Conservation (phyloP, 2,888 invertebrate species). For the Tortricodes alternella region DNA sequence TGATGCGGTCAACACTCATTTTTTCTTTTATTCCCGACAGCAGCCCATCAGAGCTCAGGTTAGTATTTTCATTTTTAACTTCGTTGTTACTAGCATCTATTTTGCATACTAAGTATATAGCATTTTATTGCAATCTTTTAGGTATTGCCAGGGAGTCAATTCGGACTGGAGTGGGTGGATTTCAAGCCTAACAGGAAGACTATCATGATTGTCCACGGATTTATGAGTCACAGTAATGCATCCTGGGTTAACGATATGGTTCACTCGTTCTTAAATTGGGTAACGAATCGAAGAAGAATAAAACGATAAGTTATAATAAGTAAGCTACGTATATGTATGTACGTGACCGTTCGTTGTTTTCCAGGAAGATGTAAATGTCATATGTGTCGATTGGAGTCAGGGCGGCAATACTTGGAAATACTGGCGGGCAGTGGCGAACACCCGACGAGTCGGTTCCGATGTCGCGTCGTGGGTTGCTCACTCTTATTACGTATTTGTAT, state of each 20-base stretch:
- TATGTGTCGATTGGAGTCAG: constrained; percentile 85
- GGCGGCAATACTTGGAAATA: constrained; percentile 85
- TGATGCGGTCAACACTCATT: constrained; percentile 71
- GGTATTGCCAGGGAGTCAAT: constrained; percentile 71
- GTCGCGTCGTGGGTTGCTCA: constrained; percentile 63
- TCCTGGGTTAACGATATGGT: constrained; percentile 84
- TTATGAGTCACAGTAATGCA: constrained; percentile 82
- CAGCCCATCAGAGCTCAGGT: constrained; percentile 68
- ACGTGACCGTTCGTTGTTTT: constrained; percentile 16
- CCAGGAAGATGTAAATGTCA: constrained; percentile 84
- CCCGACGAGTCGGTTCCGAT: constrained; percentile 80
- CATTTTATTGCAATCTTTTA: constrained; percentile 35
- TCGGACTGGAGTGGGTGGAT: constrained; percentile 82
- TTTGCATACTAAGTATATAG: no score
- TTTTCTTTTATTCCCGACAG: constrained; percentile 72
- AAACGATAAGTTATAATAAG: neutral
- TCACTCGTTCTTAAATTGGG: constrained; percentile 80
- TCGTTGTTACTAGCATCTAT: neutral
- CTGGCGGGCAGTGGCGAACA: constrained; percentile 83
- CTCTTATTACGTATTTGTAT: neutral
- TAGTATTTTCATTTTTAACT: constrained; percentile 6
- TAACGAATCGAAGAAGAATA: constrained; percentile 47
- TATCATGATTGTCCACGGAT: constrained; percentile 85
- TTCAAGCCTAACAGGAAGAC: constrained; percentile 79
- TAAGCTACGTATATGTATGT: neutral